These are phyloP conservation scores for Neogale vison DNA, from an alignment of 2,113 vertebrate species.

Conservation along the genomic window DNA sequence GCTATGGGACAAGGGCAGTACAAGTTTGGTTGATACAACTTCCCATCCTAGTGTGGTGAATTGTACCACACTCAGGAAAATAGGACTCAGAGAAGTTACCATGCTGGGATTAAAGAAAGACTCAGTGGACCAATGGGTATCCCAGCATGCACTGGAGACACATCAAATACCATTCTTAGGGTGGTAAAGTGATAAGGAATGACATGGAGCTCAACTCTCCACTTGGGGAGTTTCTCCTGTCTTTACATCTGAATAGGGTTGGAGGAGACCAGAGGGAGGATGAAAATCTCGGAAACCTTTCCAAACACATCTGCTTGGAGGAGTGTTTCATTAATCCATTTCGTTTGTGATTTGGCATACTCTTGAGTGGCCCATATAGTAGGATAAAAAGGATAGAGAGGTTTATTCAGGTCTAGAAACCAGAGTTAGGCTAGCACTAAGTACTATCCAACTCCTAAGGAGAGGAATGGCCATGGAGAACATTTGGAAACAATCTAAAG, in stretches of 20 bases:
- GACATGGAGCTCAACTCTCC: rapidly evolving
- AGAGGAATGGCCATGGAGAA: background rate
- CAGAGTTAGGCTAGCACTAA: background rate
- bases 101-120: background rate
- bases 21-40: background rate
- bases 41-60: background rate
- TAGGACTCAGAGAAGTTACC: background rate
- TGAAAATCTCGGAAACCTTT: background rate
- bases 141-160: background rate
- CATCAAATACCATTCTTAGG: background rate
- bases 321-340: background rate
- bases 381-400: background rate
- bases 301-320: background rate
- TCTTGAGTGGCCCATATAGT: background rate
- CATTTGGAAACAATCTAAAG: background rate
- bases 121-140: too few species aligned
- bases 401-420: background rate
- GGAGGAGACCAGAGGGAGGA: background rate
- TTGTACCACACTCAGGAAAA: background rate
- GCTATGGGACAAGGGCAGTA: background rate
- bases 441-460: background rate
- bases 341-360: background rate
- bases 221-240: background rate
- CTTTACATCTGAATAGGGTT: background rate
- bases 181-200: background rate